Evolutionary conservation across 2,888 invertebrate genomes (phyloP), one percentile per base, ranked within the genome.

Genomic region (Scelioninae gen. 1): DNA sequence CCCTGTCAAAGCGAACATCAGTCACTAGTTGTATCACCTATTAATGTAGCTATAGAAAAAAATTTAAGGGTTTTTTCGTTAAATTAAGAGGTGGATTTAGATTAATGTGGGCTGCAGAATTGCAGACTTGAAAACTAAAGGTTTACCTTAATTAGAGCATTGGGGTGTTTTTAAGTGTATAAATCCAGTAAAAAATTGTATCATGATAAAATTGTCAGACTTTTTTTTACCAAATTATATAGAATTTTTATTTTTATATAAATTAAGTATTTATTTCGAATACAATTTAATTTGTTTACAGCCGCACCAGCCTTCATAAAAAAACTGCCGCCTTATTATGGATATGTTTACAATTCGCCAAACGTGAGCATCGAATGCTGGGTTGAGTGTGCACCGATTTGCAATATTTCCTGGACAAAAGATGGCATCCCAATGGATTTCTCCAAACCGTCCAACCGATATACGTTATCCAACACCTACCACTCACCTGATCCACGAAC

Each of bases 281-380:
- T n/a, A n/a, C n/a, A n/a, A 34, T 7, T 34, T 43, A 11, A 29
- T 29, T 40, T 9, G 3, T 43, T 6, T 10, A 5, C 92, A 96
- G 98, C 97, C 56, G 96, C 97, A 10, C 98, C 98, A 5, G 95
- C 96, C 82, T 97, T 98, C 93, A 97, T 98, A 87, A 95, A 96
- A 88, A 95, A 96, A 16, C 94, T 97, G 89, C 95, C 95, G 47
- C 96, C 96, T 1, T 97, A 97, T 93, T 96, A 96, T 77, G 97
- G 97, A 1, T 95, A 95, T 51, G 93, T 96, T 11, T 96, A 96
- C 92, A 96, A 96, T 71, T 95, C 96, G 10, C 93, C 93, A 66
- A 93, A 94, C 86, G 94, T 95, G 72, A 94, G 94, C 71, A 93
- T 98, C 13, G 96, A 96, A 0, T 98, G 98, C 91, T 95, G 97